Evolutionary conservation across 2,113 vertebrate species (phyloP).

Genomic region (Antechinus stuartii): DNA sequence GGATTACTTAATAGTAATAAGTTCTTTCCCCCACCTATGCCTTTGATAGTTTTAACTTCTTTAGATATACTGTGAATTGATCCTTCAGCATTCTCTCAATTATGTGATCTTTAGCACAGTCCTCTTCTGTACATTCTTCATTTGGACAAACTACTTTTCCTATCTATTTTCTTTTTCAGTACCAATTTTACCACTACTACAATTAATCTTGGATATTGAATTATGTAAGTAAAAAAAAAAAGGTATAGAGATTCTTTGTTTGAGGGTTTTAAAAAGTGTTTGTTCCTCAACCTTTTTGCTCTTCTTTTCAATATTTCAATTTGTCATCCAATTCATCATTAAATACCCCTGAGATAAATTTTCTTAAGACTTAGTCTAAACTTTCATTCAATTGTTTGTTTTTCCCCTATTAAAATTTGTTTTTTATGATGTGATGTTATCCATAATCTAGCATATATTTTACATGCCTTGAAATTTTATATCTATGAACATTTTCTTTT

Average conservation of each 20-base stretch:
- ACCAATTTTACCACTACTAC: not conserved
- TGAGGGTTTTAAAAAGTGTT: not conserved
- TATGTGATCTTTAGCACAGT: not conserved
- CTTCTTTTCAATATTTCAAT: not conserved
- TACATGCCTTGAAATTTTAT: not conserved
- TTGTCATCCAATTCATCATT: not conserved
- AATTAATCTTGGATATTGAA: not conserved
- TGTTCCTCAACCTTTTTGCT: not conserved
- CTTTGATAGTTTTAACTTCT: too few relatives aligned
- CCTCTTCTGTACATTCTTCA: not conserved
- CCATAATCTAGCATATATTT: not conserved
- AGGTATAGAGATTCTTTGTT: not conserved
- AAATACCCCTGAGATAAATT: not conserved
- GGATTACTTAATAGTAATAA: not conserved
- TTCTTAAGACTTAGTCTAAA: not conserved
- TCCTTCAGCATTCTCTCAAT: not conserved
- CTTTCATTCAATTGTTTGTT: not conserved
- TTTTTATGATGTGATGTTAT: not conserved
- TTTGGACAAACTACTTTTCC: not conserved
- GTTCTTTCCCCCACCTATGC: too few relatives aligned
- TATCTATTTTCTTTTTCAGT: not conserved
- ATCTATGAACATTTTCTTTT: not conserved
- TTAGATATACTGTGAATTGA: not conserved
- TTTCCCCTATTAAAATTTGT: not conserved
- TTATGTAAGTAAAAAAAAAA: not conserved